Evolutionary conservation across 2,888 invertebrate species (phyloP).

Genomic region (Iselma pallidipennis): DNA sequence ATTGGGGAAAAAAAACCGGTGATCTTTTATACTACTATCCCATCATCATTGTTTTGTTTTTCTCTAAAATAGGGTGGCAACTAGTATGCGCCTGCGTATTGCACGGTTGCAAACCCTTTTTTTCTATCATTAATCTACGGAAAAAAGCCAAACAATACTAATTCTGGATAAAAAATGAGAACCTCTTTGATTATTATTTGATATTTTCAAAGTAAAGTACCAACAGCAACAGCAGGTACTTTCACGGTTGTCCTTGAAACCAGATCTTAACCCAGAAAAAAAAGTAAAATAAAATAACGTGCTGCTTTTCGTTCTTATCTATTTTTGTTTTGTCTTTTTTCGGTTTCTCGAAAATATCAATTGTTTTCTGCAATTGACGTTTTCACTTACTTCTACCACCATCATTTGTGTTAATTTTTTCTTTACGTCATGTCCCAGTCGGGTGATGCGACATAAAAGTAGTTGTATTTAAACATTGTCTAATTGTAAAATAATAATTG

Average conservation of each 20-base stretch:
- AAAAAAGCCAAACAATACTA: neutral
- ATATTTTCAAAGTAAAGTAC: neutral
- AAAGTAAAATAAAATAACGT: constrained; percentile 3
- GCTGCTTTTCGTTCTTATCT: neutral
- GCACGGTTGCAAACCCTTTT: neutral
- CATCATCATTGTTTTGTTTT: neutral
- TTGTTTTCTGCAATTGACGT: too few species aligned
- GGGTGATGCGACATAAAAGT: constrained; percentile 32
- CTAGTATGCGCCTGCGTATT: neutral
- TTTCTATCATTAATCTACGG: neutral
- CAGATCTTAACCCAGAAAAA: constrained; percentile 14
- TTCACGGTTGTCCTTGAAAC: constrained; percentile 47
- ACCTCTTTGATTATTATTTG: neutral
- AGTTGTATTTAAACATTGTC: neutral
- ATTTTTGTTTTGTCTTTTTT: neutral
- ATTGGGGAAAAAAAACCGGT: neutral
- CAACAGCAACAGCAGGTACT: constrained; percentile 28
- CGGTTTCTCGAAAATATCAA: constrained; percentile 12
- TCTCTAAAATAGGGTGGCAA: neutral
- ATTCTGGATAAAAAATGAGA: neutral
- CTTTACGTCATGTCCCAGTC: constrained; percentile 38
- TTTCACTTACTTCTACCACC: too few species aligned
- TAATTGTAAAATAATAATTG: neutral
- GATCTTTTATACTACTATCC: too few species aligned
- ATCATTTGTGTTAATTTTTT: too few species aligned